Evolutionary conservation across 2,797 vertebrate genomes (phyloP).

Genomic region (Carduelis carduelis): DNA sequence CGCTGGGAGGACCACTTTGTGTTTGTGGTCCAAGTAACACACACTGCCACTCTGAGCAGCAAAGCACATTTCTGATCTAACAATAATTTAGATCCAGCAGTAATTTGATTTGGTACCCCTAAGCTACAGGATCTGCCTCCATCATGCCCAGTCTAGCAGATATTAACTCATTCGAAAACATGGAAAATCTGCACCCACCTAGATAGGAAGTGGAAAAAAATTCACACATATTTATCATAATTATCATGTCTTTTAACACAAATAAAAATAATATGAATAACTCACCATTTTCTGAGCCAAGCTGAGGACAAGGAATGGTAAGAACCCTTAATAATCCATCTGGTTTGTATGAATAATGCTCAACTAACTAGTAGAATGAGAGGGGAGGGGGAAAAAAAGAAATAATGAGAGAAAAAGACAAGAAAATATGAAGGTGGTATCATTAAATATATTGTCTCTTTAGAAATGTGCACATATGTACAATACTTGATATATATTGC

Average conservation of each 20-base stretch:
- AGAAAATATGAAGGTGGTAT: neutral
- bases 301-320: conserved; percentile 83
- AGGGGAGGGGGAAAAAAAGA: rapidly evolving
- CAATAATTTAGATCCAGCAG: neutral
- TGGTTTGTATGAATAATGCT: conserved; percentile 96
- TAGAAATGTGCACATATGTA: neutral
- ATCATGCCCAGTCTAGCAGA: neutral
- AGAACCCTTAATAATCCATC: conserved; percentile 90
- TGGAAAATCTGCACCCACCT: neutral
- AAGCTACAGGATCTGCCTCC: neutral
- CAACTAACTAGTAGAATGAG: conserved; percentile 83
- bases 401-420: neutral
- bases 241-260: neutral
- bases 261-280: neutral
- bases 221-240: neutral
- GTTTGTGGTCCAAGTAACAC: neutral
- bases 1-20: neutral
- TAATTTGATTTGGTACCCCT: neutral
- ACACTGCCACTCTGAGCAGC: neutral
- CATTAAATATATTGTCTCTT: neutral
- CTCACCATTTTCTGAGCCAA: conserved; percentile 68
- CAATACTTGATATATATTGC: neutral
- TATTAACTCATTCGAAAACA: neutral
- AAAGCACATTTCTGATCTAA: neutral
- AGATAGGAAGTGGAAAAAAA: neutral